phyloP scores from a whole-genome alignment of 2,888 invertebrate genomes.

The Melinaea menophilus region DNA sequence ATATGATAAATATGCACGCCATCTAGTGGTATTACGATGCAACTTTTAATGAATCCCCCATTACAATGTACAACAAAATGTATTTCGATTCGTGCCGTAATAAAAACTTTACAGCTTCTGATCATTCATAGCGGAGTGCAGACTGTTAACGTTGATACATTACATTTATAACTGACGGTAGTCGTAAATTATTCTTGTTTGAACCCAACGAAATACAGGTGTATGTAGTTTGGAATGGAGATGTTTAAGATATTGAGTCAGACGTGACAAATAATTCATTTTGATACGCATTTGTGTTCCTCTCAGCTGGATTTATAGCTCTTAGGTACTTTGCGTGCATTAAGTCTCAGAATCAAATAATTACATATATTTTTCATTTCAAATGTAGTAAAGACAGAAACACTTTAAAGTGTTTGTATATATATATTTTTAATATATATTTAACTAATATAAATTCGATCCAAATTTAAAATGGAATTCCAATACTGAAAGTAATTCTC shows the following conservation, averaged over 20 bases:
- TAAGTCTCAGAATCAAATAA: neutral
- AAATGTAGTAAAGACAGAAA: neutral
- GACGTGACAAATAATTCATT: slow-evolving; percentile 1
- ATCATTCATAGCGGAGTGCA: slow-evolving; percentile 37
- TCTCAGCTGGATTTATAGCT: slow-evolving; percentile 3
- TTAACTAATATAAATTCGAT: neutral
- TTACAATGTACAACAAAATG: slow-evolving; percentile 20
- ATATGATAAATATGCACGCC: slow-evolving; percentile 6
- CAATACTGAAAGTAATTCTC: slow-evolving; percentile 16
- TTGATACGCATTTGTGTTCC: neutral
- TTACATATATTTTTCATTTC: neutral
- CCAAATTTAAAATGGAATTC: slow-evolving; percentile 5
- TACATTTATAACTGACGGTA: slow-evolving; percentile 35
- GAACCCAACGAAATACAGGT: slow-evolving; percentile 20
- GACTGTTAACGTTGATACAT: slow-evolving; percentile 38
- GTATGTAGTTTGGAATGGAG: slow-evolving; percentile 9
- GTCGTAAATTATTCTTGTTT: slow-evolving; percentile 24
- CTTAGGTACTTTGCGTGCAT: neutral
- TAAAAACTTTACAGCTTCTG: slow-evolving; percentile 34
- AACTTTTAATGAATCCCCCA: slow-evolving; percentile 11
- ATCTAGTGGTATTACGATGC: slow-evolving; percentile 9
- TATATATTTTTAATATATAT: too few relatives aligned
- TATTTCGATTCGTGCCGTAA: slow-evolving; percentile 23
- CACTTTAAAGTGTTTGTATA: too few relatives aligned
- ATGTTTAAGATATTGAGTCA: neutral